Evolutionary conservation across 2,113 vertebrate genomes (phyloP), one percentile per base, ranked within the genome.

Genomic region (Rana temporaria): DNA sequence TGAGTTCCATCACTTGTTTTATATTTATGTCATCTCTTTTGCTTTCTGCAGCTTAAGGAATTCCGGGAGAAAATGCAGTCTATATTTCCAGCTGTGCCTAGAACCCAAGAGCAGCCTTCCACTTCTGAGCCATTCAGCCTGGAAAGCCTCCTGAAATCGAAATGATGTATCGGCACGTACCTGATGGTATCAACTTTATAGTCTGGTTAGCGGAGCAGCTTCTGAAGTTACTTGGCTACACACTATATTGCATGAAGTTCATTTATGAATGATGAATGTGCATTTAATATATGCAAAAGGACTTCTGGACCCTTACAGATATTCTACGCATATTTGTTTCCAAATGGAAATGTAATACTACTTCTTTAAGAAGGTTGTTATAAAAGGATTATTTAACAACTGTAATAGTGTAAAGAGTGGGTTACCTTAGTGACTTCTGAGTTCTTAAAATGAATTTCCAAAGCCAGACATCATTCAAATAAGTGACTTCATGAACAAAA

Each of bases 21-120:
- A 17, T 8, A 30, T 2, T 73, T 86, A 77, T 1, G 0, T 63
- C 6, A 48, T 81, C 71, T 85, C 77, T 87, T 55, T 52, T 59
- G 69, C 72, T 64, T 88, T 69, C 86, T 81, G 87, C 85, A 99
- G 97, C 86, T 98, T 78, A 89, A 92, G 78, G 96, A 98, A 86
- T 98, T 98, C 86, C 90, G 65, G 78, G 91, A 88, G 87, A 98
- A 96, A 92, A 97, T 97, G 93, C 96, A 95, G 78, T 93, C 94
- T 18, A 16, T 97, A 71, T 96, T 97, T 74, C 97, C 97, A 65
- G 62, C 91, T 72, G 88, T 98, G 90, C 95, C 95, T 19, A 97
- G 93, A 92, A 92, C 84, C 24, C 68, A 87, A 0, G 85, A 87
- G 4, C 76, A 88, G 0, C 71, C 85, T 24, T 81, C 88, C 4